Base-by-base conservation (phyloP, 2,113 vertebrate species). In the Dolichallabes microphthalmus region DNA sequence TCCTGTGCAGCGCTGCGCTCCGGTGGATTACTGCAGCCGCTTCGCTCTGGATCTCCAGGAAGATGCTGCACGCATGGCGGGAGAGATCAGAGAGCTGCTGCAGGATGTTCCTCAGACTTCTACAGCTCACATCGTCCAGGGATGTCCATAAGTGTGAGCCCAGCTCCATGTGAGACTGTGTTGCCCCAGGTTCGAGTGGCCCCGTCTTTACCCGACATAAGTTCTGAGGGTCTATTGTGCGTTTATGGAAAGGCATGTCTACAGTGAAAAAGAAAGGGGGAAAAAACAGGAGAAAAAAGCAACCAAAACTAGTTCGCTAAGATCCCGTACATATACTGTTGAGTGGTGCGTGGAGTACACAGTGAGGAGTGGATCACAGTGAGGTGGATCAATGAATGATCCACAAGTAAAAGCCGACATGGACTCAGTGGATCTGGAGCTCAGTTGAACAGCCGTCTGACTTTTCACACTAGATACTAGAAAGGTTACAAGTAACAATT, bases 61-160 rank as follows among this genome's bases (percentile, higher is more conserved):
- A 96, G 92, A 97, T 92, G 92, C 94, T 94, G 85, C 93, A 90
- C 25, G 96, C 96, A 86, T 94, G 94, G 87, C 93, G 94, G 80
- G 95, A 96, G 77, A 96, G 91, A 88, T 96, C 95, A 75, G 96
- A 95, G 80, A 96, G 95, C 91, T 97, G 96, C 83, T 92, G 92
- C 61, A 96, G 93, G 87, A 96, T 89, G 82, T 92, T 90, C 35
- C 91, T 90, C 89, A 96, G 88, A 22, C 92, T 87, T 84, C 91
- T 93, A 77, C 93, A 88, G 90, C 92, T 94, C 90, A 96, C 95
- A 90, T 96, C 95, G 87, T 94, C 94, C 91, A 96, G 87, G 3
- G 94, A 93, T 84, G 90, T 86, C 88, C 94, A 94, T 52, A 90
- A 90, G n/a, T 82, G 63, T n/a, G 52, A 60, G 17, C 68, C 69